Conservation (phyloP, 2,888 invertebrate species). For the Pterobdella sp. region DNA sequence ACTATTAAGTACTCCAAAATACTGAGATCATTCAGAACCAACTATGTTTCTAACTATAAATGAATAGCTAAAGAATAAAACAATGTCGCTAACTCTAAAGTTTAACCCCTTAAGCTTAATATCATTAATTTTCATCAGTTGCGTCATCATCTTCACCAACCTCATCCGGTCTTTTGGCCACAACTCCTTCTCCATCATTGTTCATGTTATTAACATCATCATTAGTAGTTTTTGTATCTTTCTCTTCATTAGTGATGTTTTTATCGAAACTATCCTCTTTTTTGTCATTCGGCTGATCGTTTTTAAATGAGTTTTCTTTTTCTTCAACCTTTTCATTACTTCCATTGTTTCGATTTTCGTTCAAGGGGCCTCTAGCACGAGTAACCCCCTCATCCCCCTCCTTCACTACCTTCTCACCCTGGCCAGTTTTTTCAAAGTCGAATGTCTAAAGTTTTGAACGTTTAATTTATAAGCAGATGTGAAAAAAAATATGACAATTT, state of each 20-base stretch:
- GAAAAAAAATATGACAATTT: no score
- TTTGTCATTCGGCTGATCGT: background rate
- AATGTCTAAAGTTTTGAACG: no score
- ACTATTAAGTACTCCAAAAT: no score
- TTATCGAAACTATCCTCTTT: background rate
- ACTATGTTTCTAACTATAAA: background rate
- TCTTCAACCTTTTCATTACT: background rate
- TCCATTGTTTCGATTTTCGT: background rate
- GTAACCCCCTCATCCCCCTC: background rate
- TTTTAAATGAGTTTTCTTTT: no score
- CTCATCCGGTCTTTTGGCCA: background rate
- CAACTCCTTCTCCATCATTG: background rate
- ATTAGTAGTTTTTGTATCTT: background rate
- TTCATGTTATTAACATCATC: background rate
- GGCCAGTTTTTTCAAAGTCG: conserved; percentile 5
- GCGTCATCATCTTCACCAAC: background rate
- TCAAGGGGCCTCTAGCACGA: background rate
- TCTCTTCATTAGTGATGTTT: background rate
- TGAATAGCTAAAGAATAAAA: background rate
- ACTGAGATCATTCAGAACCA: no score
- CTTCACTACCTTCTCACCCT: background rate
- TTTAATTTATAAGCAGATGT: no score
- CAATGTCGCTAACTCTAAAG: conserved; percentile 1
- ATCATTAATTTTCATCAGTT: conserved; percentile 6
- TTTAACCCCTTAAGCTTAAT: no score